Conservation (phyloP, 2,888 invertebrate species). For the Orchestes rusci region DNA sequence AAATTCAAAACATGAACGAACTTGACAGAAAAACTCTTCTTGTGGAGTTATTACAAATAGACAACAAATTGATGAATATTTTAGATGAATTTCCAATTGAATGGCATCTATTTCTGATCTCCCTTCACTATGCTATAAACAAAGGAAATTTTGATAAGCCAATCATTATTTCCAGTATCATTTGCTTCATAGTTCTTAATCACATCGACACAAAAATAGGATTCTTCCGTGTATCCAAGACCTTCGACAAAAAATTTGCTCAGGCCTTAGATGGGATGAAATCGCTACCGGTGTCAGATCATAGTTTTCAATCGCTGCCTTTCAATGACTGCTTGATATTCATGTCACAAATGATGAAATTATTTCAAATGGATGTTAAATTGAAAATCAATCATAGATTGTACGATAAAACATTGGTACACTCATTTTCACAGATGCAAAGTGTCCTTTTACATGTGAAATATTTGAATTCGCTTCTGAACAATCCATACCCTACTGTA, state of each 20-base stretch:
- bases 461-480: slow-evolving; percentile 58
- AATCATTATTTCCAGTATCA: slow-evolving; percentile 52
- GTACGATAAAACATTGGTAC: slow-evolving; percentile 52
- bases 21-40: slow-evolving; percentile 41
- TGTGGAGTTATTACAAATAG: slow-evolving; percentile 47
- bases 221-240: slow-evolving; percentile 44
- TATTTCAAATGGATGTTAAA: slow-evolving; percentile 53
- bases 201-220: slow-evolving; percentile 54
- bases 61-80: slow-evolving; percentile 35
- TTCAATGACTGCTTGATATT: slow-evolving; percentile 53
- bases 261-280: slow-evolving; percentile 32
- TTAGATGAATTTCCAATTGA: slow-evolving; percentile 48
- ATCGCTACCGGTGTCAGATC: neutral
- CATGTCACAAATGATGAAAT: slow-evolving; percentile 51
- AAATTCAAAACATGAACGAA: slow-evolving; percentile 36
- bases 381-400: slow-evolving; percentile 48
- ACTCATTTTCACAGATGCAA: slow-evolving; percentile 61
- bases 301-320: slow-evolving; percentile 25
- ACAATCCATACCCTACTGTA: slow-evolving; percentile 51
- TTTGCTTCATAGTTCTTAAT: slow-evolving; percentile 53
- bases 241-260: slow-evolving; percentile 40
- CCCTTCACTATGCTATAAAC: slow-evolving; percentile 45
- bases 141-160: slow-evolving; percentile 22
- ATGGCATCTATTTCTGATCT: slow-evolving; percentile 54
- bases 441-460: slow-evolving; percentile 53